phyloP scores from a whole-genome alignment of 2,113 vertebrate genomes.

The Mustela nigripes region DNA sequence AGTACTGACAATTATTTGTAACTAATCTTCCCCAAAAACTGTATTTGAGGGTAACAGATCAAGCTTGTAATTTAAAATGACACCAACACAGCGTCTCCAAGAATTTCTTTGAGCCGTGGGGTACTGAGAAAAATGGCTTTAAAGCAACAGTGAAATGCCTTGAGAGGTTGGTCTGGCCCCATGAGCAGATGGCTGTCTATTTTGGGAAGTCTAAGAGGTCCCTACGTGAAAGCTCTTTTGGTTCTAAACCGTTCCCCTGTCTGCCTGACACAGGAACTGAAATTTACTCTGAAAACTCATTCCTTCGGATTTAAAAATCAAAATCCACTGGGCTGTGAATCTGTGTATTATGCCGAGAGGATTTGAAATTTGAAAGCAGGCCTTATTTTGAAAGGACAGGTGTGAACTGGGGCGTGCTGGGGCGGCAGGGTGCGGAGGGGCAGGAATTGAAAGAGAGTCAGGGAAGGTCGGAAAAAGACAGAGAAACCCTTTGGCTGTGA shows the following conservation, averaged over 20 bases:
- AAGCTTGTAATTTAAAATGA: slow-evolving; percentile 87
- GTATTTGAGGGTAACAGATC: slow-evolving; percentile 83
- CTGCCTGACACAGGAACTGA: background rate
- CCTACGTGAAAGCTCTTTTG: background rate
- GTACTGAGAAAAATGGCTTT: slow-evolving; percentile 67
- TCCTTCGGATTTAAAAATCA: slow-evolving; percentile 52
- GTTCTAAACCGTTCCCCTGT: background rate
- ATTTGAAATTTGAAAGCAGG: background rate
- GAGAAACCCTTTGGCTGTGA: background rate
- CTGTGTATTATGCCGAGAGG: background rate
- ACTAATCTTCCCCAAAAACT: slow-evolving; percentile 82
- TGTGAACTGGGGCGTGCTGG: background rate
- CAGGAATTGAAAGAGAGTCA: background rate
- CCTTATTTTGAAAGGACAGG: slow-evolving; percentile 14
- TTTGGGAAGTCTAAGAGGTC: background rate
- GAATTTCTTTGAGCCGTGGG: slow-evolving; percentile 70
- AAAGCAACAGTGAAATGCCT: slow-evolving; percentile 22
- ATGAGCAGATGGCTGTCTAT: background rate
- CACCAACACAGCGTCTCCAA: slow-evolving; percentile 85
- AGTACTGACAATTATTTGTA: slow-evolving; percentile 81
- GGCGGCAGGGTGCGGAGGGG: too few species aligned
- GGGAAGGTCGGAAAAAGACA: background rate
- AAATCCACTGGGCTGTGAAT: background rate
- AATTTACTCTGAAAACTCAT: background rate
- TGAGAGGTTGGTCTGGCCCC: background rate